Percentiles rank a stretch among this genome's conserved stretches.
phyloP scores from a whole-genome alignment of 1,140 invertebrate genomes.

The Reticulitermes speratus region DNA sequence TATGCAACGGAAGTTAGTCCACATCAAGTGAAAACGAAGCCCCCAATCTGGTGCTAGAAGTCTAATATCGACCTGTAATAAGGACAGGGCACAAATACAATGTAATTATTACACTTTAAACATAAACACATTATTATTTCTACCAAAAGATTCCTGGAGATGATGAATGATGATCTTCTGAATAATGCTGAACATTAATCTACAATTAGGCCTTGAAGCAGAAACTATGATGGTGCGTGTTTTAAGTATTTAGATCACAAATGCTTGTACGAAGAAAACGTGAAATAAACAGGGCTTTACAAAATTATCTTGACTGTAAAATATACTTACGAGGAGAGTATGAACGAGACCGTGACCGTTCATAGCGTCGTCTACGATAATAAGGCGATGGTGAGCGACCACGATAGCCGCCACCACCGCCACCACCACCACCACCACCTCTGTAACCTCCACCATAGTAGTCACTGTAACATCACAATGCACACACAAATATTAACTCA shows the following conservation, averaged over 20 bases:
- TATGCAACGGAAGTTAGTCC: conserved; percentile 22
- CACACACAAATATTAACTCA: no score
- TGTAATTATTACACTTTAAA: conserved; percentile 16
- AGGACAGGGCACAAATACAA: conserved; percentile 24
- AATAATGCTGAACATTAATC: neutral
- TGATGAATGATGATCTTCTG: neutral
- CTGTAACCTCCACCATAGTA: conserved; percentile 31
- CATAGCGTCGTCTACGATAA: conserved; percentile 45
- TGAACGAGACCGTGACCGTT: conserved; percentile 51
- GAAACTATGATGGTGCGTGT: neutral
- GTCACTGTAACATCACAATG: conserved; percentile 23
- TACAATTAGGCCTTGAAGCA: neutral
- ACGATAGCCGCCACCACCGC: conserved; percentile 31
- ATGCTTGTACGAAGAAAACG: neutral
- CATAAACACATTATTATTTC: neutral
- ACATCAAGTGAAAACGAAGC: conserved; percentile 27
- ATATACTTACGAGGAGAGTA: conserved; percentile 54
- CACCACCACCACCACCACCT: conserved; percentile 30
- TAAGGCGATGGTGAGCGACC: conserved; percentile 51
- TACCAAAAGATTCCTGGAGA: conserved; percentile 5
- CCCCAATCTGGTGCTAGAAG: conserved; percentile 23
- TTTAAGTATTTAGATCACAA: neutral
- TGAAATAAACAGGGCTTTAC: neutral
- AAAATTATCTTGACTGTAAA: neutral
- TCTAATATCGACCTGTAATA: conserved; percentile 31